Percentiles rank a stretch among this genome's conserved stretches.
Evolutionary conservation across 1,140 invertebrate species (phyloP).

Genomic region (Maconellicoccus hirsutus): DNA sequence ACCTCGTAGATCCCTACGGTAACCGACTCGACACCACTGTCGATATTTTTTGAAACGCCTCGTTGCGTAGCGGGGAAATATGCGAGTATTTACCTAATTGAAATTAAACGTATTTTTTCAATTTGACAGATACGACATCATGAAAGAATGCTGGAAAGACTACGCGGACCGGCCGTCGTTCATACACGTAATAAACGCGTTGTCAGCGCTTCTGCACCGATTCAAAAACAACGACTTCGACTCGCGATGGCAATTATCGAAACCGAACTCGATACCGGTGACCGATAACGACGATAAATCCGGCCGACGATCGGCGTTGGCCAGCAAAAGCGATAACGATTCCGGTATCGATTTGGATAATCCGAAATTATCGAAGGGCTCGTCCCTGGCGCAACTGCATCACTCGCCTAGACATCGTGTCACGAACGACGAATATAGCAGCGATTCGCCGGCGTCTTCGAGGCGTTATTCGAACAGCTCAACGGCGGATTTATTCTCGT

Average conservation of each 20-base stretch:
- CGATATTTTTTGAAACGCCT: too few relatives aligned
- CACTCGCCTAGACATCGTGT: neutral
- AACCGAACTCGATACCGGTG: constrained; percentile 48
- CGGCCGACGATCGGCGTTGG: constrained; percentile 14
- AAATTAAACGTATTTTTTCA: neutral
- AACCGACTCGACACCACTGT: too few relatives aligned
- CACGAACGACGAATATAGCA: constrained; percentile 26
- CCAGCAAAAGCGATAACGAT: constrained; percentile 30
- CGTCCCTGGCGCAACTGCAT: neutral
- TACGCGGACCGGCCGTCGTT: constrained; percentile 37
- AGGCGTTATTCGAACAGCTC: constrained; percentile 28
- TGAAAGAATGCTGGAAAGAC: constrained; percentile 51
- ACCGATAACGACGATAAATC: constrained; percentile 37
- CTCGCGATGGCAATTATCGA: constrained; percentile 49
- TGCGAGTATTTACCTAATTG: neutral
- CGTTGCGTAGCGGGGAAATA: too few relatives aligned
- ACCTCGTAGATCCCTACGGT: too few relatives aligned
- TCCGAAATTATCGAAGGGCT: neutral
- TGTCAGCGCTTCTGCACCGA: constrained; percentile 39
- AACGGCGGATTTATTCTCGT: constrained; percentile 29
- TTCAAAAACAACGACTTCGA: constrained; percentile 46
- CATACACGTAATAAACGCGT: constrained; percentile 43
- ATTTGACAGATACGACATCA: constrained; percentile 47
- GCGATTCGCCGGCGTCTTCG: constrained; percentile 6
- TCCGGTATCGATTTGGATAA: constrained; percentile 27